Evolutionary conservation across 2,113 vertebrate species (phyloP), one percentile per base, ranked within the genome.

Genomic region (Tachysurus fulvidraco): DNA sequence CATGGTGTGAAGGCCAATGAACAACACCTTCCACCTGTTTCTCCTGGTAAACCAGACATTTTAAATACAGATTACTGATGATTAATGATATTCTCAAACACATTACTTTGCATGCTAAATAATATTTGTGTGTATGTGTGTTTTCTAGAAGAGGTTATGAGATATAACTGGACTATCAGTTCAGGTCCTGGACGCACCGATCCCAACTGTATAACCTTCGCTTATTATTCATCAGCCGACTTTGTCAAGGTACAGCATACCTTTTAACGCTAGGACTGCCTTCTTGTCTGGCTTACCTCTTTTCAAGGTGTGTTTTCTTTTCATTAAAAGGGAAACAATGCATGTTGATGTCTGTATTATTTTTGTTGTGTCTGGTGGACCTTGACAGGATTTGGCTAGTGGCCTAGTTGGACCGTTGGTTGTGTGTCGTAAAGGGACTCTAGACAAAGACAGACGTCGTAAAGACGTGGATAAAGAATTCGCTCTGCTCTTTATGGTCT

Each of bases 381-480:
- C 30, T 50, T 6, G 23, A 74, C 93, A 99, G 98, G 98, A 99
- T 89, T 93, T 96, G 21, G 96, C 96, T 88, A 99, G 98, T 3
- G 98, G 98, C 64, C 94, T 99, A 87, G 91, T 99, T 77, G 98
- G 98, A 46, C 97, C 98, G 52, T 93, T 99, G 82, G 93, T 99
- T 82, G 94, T 97, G 16, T 99, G 98, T 92, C 94, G 97, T 90
- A 94, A 94, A 69, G 96, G 97, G 81, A 92, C 95, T 62, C 91
- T 99, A 84, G 88, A 93, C 78, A 1, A 23, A 5, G 90, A 93
- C 79, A 96, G 97, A 80, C 86, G 89, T 64, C 95, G 97, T 85
- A 90, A 14, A 0, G 97, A 99, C 4, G 91, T 97, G 2, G 92
- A 96, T 30, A 95, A 93, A 64, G 98, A 99, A 94, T 99, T 99